phyloP scores from a whole-genome alignment of 2,113 vertebrate genomes.

The Abramis brama region DNA sequence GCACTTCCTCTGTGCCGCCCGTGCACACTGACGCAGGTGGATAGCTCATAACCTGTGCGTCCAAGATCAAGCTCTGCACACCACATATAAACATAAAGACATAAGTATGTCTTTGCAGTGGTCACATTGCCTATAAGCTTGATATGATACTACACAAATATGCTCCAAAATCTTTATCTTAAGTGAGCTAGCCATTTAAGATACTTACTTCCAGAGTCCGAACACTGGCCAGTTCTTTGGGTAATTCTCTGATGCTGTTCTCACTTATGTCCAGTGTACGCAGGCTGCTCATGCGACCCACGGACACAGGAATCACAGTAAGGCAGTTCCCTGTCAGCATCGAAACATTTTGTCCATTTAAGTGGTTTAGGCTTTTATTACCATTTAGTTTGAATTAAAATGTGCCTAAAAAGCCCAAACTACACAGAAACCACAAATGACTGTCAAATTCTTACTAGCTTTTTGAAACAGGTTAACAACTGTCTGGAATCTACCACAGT shows the following conservation, averaged over 20 bases:
- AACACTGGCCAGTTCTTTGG: slow-evolving; percentile 77
- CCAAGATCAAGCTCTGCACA: slow-evolving; percentile 83
- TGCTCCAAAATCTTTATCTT: neutral
- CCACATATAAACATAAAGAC: slow-evolving; percentile 6
- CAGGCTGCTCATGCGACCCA: slow-evolving; percentile 82
- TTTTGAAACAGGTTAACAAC: neutral
- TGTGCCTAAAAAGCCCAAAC: neutral
- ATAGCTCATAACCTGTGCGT: slow-evolving; percentile 81
- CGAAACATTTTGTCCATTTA: neutral
- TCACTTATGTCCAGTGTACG: slow-evolving; percentile 84
- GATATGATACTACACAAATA: neutral
- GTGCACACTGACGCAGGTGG: slow-evolving; percentile 82
- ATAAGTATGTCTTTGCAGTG: neutral
- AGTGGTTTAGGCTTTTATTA: neutral
- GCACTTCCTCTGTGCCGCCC: slow-evolving; percentile 83
- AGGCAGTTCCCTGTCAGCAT: slow-evolving; percentile 82
- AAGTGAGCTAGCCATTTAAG: neutral
- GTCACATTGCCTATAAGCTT: neutral
- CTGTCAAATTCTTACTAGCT: no score
- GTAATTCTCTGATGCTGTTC: slow-evolving; percentile 81
- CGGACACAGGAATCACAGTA: slow-evolving; percentile 74
- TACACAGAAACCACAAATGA: neutral
- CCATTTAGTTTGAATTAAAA: neutral
- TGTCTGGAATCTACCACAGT: neutral
- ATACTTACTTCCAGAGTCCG: slow-evolving; percentile 83